Evolutionary conservation across 2,113 vertebrate species (phyloP).

Genomic region (Spilogale gracilis): DNA sequence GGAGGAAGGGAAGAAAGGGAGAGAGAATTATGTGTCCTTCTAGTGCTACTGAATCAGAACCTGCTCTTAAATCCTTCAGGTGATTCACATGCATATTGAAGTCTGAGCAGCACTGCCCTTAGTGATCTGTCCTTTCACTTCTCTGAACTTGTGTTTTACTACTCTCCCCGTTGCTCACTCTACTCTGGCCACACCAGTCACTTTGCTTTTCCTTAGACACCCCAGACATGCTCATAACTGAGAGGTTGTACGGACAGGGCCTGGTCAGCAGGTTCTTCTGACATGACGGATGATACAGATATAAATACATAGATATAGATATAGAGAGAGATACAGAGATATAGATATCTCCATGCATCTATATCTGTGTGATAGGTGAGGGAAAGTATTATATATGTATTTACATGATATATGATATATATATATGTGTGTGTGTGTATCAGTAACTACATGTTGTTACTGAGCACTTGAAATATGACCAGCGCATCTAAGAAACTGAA

Average conservation of each 20-base stretch:
- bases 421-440: background rate
- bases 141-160: background rate
- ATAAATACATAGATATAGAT: background rate
- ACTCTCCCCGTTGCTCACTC: background rate
- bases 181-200: background rate
- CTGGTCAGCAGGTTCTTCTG: background rate
- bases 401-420: background rate
- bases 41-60: background rate
- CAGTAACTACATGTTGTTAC: background rate
- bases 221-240: background rate
- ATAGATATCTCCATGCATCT: background rate
- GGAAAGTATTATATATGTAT: background rate
- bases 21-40: background rate
- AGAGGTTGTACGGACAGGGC: background rate
- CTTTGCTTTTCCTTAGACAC: background rate
- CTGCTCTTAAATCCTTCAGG: background rate
- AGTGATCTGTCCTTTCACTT: background rate
- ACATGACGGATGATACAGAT: background rate
- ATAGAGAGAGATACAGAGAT: background rate
- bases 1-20: too few species aligned
- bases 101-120: background rate
- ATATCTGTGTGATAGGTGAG: background rate
- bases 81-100: background rate
- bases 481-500: background rate
- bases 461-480: background rate